Conservation (phyloP, 2,797 vertebrate genomes). For the Antrozous pallidus region DNA sequence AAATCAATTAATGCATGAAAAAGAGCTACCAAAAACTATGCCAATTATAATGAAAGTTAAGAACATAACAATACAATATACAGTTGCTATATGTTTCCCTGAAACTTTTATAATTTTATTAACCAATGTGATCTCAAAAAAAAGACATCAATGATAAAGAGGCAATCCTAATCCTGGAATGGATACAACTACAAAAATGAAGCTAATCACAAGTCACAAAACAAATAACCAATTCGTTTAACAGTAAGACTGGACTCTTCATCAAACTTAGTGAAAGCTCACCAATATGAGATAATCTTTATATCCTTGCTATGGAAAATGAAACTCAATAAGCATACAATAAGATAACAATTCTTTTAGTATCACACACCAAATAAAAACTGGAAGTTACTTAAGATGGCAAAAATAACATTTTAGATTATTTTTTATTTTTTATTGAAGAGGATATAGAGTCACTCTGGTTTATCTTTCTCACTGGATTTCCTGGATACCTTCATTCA, state of each 20-base stretch:
- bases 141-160: neutral
- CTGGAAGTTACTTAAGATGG: neutral
- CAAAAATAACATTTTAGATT: neutral
- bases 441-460: neutral
- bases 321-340: neutral
- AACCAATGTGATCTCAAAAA: neutral
- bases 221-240: neutral
- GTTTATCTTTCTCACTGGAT: neutral
- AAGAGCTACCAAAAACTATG: neutral
- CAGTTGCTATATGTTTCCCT: neutral
- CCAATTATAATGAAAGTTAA: neutral
- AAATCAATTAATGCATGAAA: neutral
- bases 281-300: neutral
- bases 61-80: neutral
- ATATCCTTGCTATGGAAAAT: neutral
- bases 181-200: neutral
- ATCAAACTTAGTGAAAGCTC: neutral
- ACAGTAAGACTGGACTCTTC: neutral
- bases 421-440: neutral
- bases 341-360: neutral
- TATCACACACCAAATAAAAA: neutral
- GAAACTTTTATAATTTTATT: neutral
- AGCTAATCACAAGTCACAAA: neutral
- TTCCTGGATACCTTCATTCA: neutral
- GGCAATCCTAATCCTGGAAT: neutral